A percentile compares a stretch with the other conserved stretches of the same genome.
Conservation (phyloP, 2,888 invertebrate genomes). For the Morpho deidamia region DNA sequence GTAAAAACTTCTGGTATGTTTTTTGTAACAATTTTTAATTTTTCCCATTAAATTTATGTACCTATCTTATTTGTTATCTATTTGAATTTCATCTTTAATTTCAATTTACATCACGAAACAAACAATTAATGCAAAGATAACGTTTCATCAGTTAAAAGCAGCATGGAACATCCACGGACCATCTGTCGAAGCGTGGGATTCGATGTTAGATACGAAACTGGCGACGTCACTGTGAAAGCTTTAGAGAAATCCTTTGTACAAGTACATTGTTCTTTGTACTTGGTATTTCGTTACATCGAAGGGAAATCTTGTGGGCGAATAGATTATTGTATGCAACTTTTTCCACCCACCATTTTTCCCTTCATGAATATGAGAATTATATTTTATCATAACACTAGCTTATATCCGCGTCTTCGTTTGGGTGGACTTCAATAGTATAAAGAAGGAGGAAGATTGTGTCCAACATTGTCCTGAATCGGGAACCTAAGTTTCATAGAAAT, state of each 20-base stretch:
- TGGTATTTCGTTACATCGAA: neutral
- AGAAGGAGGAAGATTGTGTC: too few species aligned
- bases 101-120: neutral
- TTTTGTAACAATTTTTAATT: too few species aligned
- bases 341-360: neutral
- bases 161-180: neutral
- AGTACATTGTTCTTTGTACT: constrained; percentile 11
- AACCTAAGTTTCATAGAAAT: too few species aligned
- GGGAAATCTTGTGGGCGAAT: constrained; percentile 3
- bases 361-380: too few species aligned
- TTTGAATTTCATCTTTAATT: too few species aligned
- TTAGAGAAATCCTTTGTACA: constrained; percentile 32
- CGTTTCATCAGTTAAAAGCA: constrained; percentile 17
- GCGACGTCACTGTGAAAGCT: constrained; percentile 40
- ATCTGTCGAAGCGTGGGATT: constrained; percentile 34
- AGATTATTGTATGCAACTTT: neutral
- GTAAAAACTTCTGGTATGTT: too few species aligned
- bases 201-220: constrained; percentile 33
- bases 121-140: constrained; percentile 7
- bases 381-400: too few species aligned
- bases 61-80: too few species aligned
- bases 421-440: too few species aligned
- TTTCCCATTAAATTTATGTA: too few species aligned
- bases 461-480: too few species aligned
- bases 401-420: too few species aligned